Conservation (phyloP, 2,797 vertebrate genomes). For the Cetoscarus ocellatus region DNA sequence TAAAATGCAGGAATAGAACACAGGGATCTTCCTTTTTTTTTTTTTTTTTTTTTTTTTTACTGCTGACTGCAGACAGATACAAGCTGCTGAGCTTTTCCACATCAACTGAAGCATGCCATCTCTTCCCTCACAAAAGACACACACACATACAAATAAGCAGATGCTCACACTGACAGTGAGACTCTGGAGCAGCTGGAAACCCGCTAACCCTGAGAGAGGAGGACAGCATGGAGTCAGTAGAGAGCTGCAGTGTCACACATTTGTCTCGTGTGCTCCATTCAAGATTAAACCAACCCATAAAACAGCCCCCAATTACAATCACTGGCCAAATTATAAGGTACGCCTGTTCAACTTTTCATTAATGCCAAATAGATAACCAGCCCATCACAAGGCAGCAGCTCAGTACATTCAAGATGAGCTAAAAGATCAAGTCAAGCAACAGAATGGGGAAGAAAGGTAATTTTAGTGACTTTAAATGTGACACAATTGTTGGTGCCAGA, state of each 20-base stretch:
- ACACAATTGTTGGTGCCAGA: too few relatives aligned
- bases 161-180: conserved; percentile 6
- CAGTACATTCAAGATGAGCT: too few relatives aligned
- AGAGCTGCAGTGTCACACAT: background rate
- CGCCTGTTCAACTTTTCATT: too few relatives aligned
- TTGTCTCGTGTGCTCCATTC: background rate
- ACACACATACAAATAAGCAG: conserved; percentile 17
- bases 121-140: conserved; percentile 13
- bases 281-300: background rate
- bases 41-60: background rate
- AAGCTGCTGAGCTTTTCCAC: conserved; percentile 57
- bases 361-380: too few relatives aligned
- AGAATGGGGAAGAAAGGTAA: too few relatives aligned
- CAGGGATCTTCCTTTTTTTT: background rate
- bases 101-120: conserved; percentile 29
- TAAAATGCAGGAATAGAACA: background rate
- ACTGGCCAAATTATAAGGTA: too few relatives aligned
- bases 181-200: conserved; percentile 52
- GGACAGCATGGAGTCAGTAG: conserved; percentile 12
- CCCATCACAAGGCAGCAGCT: too few relatives aligned
- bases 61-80: conserved; percentile 44
- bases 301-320: too few relatives aligned
- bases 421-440: too few relatives aligned
- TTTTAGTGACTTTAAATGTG: too few relatives aligned
- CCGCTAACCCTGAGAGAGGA: conserved; percentile 50